Evolutionary conservation across 2,888 invertebrate species (phyloP), one percentile per base, ranked within the genome.

Genomic region (Nasonovia ribisnigri): DNA sequence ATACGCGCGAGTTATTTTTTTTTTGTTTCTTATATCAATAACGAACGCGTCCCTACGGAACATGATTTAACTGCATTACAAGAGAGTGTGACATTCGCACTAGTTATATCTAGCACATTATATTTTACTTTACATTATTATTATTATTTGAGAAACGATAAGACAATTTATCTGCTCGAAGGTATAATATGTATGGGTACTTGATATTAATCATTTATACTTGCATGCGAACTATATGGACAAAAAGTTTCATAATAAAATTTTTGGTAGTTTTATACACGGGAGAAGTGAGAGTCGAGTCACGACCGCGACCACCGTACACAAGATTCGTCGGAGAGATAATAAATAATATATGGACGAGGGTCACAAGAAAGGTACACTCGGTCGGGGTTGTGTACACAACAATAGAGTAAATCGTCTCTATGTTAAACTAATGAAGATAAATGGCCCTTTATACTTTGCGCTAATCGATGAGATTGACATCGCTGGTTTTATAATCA

Each of bases 171-270:
- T 43, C 0, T 20, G 26, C 29, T 20, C 0, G 6, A 29, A n/a
- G 29, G n/a, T 46, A 60, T 48, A 20, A 60, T 48, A 20, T 10
- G 24, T 48, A 46, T 20, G 24, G 36, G 1, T n/a, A 13, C 10
- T 42, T 51, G 20, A 48, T 51, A 48, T 87, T 87, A 87, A 46
- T n/a, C n/a, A 51, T 48, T 87, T 48, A n/a, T 48, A 48, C 48
- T 13, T 24, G 4, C 77, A 36, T 48, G 3, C 89, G 16, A 8
- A 86, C 43, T 29, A 43, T 29, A 43, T 86, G 57, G 57, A 46
- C 46, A 11, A 57, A 86, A 92, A 46, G 89, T 93, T 93, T 93
- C 84, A 84, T 26, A 84, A 93, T 51, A 42, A 4, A 46, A 93
- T 89, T 89, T 93, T 84, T 26, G 88, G 48, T 88, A 48, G 29